Evolutionary conservation across 1,140 invertebrate genomes (phyloP).

Genomic region (Drosophila bipectinata): DNA sequence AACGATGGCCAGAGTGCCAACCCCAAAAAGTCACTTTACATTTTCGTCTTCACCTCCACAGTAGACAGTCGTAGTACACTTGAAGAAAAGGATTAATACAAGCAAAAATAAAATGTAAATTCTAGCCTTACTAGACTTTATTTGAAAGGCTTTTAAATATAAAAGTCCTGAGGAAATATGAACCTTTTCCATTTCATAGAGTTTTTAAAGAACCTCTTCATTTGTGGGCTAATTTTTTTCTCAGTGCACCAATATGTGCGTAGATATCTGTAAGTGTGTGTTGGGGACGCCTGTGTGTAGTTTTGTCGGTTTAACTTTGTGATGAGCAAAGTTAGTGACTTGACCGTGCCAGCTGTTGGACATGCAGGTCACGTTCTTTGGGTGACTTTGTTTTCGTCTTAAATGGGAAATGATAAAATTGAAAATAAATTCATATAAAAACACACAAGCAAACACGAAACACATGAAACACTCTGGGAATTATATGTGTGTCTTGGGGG

Average conservation of each 20-base stretch:
- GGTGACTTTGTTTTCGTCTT: constrained; percentile 81
- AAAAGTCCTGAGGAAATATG: not conserved
- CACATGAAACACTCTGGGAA: constrained; percentile 17
- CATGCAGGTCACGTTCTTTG: constrained; percentile 72
- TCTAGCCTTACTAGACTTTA: not conserved
- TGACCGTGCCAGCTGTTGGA: constrained; percentile 61
- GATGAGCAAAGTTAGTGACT: constrained; percentile 75
- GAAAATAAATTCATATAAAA: constrained; percentile 71
- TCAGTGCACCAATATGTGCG: not conserved
- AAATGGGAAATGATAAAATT: constrained; percentile 81
- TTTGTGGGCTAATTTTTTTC: not conserved
- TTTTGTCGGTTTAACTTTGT: constrained; percentile 63
- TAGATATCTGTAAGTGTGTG: constrained; percentile 13
- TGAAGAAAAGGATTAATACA: not conserved
- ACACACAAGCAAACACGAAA: constrained; percentile 20
- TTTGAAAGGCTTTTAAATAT: too few species aligned
- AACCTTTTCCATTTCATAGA: too few species aligned
- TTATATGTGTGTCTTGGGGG: constrained; percentile 24
- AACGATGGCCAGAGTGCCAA: constrained; percentile 73
- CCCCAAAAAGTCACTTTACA: constrained; percentile 77
- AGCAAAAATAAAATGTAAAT: not conserved
- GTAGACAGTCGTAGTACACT: constrained; percentile 3
- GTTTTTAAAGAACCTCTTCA: not conserved
- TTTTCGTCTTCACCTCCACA: constrained; percentile 37
- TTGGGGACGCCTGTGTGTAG: constrained; percentile 29